Conservation (phyloP, 1,140 invertebrate species). For the Temnothorax longispinosus region DNA sequence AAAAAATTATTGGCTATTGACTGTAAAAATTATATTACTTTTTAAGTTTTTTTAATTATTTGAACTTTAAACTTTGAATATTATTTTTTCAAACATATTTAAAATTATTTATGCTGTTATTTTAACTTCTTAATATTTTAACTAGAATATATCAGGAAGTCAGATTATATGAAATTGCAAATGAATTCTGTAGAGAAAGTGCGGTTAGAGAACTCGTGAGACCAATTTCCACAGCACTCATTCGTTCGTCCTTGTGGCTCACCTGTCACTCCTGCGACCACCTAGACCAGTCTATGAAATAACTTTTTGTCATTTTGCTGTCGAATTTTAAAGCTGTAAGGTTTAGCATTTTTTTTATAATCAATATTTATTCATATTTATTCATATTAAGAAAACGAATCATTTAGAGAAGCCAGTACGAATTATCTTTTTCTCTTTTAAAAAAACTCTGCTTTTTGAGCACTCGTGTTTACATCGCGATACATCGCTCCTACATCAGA, state of each 20-base stretch:
- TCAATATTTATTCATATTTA: not conserved
- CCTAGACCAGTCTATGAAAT: constrained; percentile 15
- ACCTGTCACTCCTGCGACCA: constrained; percentile 9
- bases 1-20: not conserved
- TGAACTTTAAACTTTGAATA: not conserved
- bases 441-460: not conserved
- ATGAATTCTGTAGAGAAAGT: constrained; percentile 17
- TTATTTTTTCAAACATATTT: not conserved
- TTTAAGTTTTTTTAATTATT: not conserved
- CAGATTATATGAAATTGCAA: not conserved
- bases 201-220: constrained; percentile 17
- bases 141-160: constrained; percentile 4
- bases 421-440: not conserved
- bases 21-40: not conserved
- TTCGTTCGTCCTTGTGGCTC: constrained; percentile 3
- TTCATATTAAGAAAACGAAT: not conserved
- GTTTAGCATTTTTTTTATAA: not conserved
- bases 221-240: constrained; percentile 32
- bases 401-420: not conserved
- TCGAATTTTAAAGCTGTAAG: not conserved
- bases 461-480: not conserved
- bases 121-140: not conserved
- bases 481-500: not conserved
- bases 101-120: not conserved
- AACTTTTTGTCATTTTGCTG: constrained; percentile 39